Percentiles rank a stretch among this genome's conserved stretches.
phyloP scores from a whole-genome alignment of 1,140 invertebrate species.

The Palaemon carinicauda region DNA sequence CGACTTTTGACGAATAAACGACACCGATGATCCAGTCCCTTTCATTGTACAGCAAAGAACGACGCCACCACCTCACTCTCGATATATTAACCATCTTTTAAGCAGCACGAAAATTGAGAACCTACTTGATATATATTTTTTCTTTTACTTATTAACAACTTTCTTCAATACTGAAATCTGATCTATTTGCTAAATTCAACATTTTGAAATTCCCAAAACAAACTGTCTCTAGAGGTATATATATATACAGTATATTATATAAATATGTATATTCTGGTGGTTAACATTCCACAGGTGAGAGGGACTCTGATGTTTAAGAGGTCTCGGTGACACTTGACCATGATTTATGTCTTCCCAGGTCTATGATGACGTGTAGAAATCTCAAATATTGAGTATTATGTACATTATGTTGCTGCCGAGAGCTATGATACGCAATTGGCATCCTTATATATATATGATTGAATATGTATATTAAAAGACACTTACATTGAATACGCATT shows the following conservation, averaged over 20 bases:
- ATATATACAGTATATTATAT: too few species aligned
- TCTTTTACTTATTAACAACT: too few species aligned
- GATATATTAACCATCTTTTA: not conserved
- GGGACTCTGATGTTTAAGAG: not conserved
- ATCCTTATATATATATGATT: constrained; percentile 2
- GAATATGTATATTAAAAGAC: constrained; percentile 35
- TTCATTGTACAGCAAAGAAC: not conserved
- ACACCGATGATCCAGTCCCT: constrained; percentile 34
- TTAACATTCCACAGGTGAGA: constrained; percentile 17
- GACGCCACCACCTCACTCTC: not conserved
- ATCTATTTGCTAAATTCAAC: too few species aligned
- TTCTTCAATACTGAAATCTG: too few species aligned
- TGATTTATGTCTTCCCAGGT: not conserved
- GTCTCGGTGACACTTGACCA: constrained; percentile 30
- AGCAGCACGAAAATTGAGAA: not conserved
- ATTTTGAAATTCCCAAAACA: too few species aligned
- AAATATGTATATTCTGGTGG: not conserved
- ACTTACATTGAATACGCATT: constrained; percentile 11
- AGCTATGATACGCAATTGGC: not conserved
- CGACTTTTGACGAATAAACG: constrained; percentile 25
- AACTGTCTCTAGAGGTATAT: too few species aligned
- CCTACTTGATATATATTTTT: too few species aligned
- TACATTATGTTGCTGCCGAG: not conserved
- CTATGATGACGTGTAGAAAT: not conserved
- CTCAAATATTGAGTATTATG: not conserved